Evolutionary conservation across 2,113 vertebrate genomes (phyloP).

Genomic region (Phrynosoma platyrhinos): DNA sequence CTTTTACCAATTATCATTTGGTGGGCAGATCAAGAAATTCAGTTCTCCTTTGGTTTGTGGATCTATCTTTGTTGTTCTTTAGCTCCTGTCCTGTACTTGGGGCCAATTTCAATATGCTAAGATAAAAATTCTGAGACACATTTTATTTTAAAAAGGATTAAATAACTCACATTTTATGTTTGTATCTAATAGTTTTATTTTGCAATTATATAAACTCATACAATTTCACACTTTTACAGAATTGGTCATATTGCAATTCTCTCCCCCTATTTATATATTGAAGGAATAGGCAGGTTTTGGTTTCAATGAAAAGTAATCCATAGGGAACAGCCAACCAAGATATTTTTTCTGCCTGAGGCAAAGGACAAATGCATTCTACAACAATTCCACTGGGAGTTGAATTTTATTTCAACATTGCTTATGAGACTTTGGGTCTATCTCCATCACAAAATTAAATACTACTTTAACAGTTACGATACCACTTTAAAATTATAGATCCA

Average conservation of each 20-base stretch:
- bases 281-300: conserved; percentile 22
- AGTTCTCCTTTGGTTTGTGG: too few species aligned
- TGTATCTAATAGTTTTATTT: conserved; percentile 49
- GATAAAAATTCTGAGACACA: background rate
- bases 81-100: background rate
- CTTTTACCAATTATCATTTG: too few species aligned
- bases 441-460: too few species aligned
- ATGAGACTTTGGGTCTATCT: too few species aligned
- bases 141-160: background rate
- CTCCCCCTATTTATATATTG: conserved; percentile 35
- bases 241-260: conserved; percentile 20
- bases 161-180: background rate
- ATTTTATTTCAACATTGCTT: too few species aligned
- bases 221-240: conserved; percentile 39
- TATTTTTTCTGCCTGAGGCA: too few species aligned
- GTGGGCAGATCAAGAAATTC: too few species aligned
- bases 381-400: too few species aligned
- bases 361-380: too few species aligned
- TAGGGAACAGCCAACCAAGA: too few species aligned
- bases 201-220: background rate
- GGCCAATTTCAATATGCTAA: background rate
- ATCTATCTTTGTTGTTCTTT: background rate
- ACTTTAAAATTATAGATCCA: too few species aligned
- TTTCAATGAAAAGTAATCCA: background rate
- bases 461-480: too few species aligned